Conservation (phyloP, 2,888 invertebrate species). For the Choristoneura rosaceana region DNA sequence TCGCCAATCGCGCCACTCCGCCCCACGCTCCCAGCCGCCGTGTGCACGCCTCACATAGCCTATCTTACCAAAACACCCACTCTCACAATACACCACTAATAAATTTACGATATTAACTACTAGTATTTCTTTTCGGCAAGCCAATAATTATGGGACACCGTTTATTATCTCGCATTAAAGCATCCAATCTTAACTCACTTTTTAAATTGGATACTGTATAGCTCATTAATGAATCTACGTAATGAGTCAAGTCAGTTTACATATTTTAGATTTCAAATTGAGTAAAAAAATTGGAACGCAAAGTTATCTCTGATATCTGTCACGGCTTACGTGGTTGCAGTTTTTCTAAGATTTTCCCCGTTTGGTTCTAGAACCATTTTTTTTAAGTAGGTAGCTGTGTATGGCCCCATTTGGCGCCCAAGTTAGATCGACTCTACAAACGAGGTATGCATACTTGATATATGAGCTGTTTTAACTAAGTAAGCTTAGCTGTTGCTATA, state of each 20-base stretch:
- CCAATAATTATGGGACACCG: slow-evolving; percentile 25
- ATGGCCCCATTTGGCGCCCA: slow-evolving; percentile 24
- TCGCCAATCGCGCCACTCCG: slow-evolving; percentile 81
- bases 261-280: slow-evolving; percentile 33
- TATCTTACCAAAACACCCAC: slow-evolving; percentile 51
- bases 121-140: slow-evolving; percentile 23
- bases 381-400: slow-evolving; percentile 35
- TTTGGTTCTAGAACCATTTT: slow-evolving; percentile 41
- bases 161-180: slow-evolving; percentile 15
- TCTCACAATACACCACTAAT: slow-evolving; percentile 42
- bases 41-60: slow-evolving; percentile 58
- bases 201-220: slow-evolving; percentile 23
- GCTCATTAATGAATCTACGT: slow-evolving; percentile 4
- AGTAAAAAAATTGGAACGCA: slow-evolving; percentile 30
- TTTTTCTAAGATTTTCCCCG: slow-evolving; percentile 42
- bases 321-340: slow-evolving; percentile 24
- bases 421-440: slow-evolving; percentile 22
- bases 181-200: slow-evolving; percentile 23
- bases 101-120: slow-evolving; percentile 31
- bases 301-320: slow-evolving; percentile 39
- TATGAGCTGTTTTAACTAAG: slow-evolving; percentile 25
- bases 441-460: slow-evolving; percentile 32
- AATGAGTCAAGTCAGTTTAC: slow-evolving; percentile 34
- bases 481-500: slow-evolving; percentile 17
- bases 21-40: slow-evolving; percentile 58